Conservation (phyloP, 2,113 vertebrate species). For the Pipra filicauda region DNA sequence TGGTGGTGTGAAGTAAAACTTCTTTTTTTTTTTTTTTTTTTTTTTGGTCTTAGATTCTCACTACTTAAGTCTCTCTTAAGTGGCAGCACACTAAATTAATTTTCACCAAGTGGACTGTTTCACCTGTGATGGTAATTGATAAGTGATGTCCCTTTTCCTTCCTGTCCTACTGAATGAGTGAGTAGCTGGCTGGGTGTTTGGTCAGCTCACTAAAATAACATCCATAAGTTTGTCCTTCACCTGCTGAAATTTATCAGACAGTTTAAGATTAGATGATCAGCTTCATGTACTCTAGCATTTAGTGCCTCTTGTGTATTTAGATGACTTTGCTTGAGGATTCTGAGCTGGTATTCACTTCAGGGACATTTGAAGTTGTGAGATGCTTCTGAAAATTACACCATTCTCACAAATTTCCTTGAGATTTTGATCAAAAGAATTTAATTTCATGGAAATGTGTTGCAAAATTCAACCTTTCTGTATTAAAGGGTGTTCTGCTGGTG, state of each 20-base stretch:
- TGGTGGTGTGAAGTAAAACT: neutral
- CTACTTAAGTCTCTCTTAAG: neutral
- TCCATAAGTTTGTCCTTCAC: neutral
- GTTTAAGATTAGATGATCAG: neutral
- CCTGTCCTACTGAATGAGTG: neutral
- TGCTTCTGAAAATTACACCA: neutral
- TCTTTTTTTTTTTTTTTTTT: neutral
- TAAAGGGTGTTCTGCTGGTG: neutral
- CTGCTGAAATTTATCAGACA: neutral
- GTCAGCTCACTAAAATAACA: too few relatives aligned
- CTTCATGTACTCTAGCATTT: neutral
- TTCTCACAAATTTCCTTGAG: neutral
- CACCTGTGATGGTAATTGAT: too few relatives aligned
- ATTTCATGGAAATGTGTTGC: neutral
- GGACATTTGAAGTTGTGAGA: neutral
- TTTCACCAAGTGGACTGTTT: neutral
- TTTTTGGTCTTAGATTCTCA: neutral
- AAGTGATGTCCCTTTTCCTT: neutral
- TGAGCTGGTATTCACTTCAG: neutral
- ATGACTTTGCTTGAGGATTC: neutral
- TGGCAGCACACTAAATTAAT: neutral
- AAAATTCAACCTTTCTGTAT: neutral
- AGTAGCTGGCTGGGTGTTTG: rapidly evolving
- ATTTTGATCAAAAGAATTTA: neutral
- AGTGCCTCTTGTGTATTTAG: rapidly evolving